Percentiles rank a stretch among this genome's conserved stretches.
Conservation (phyloP, 2,888 invertebrate genomes). For the Andrena trimmerana region DNA sequence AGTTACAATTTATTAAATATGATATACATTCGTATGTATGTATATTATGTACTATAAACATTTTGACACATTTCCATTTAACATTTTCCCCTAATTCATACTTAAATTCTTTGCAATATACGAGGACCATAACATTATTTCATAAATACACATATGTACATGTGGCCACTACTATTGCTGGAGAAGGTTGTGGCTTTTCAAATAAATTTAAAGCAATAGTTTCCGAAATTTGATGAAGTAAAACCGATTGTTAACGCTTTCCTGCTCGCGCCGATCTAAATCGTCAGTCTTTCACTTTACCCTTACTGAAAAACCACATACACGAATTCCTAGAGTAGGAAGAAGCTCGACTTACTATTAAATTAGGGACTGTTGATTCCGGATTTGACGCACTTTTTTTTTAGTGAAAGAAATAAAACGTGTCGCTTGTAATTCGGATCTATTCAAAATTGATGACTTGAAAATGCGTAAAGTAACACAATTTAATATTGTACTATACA, state of each 20-base stretch:
- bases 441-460: slow-evolving; percentile 36
- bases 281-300: slow-evolving; percentile 20
- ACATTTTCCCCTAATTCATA: slow-evolving; percentile 42
- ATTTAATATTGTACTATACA: slow-evolving; percentile 57
- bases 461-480: slow-evolving; percentile 54
- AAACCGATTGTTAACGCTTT: slow-evolving; percentile 6
- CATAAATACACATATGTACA: slow-evolving; percentile 72
- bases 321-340: slow-evolving; percentile 22
- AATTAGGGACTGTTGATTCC: slow-evolving; percentile 6
- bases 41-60: slow-evolving; percentile 67
- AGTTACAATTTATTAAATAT: slow-evolving; percentile 76
- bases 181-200: slow-evolving; percentile 37
- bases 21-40: slow-evolving; percentile 55
- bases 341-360: slow-evolving; percentile 14
- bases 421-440: slow-evolving; percentile 18
- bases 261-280: neutral
- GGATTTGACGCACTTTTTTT: neutral
- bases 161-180: slow-evolving; percentile 41
- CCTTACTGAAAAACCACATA: slow-evolving; percentile 46
- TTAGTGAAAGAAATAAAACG: slow-evolving; percentile 39
- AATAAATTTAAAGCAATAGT: slow-evolving; percentile 22
- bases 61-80: slow-evolving; percentile 59
- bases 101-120: slow-evolving; percentile 41
- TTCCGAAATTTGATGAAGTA: neutral
- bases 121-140: slow-evolving; percentile 50